A percentile compares a stretch with the other conserved stretches of the same genome.
phyloP scores from a whole-genome alignment of 2,113 vertebrate species.

The Coracopsis vasa region DNA sequence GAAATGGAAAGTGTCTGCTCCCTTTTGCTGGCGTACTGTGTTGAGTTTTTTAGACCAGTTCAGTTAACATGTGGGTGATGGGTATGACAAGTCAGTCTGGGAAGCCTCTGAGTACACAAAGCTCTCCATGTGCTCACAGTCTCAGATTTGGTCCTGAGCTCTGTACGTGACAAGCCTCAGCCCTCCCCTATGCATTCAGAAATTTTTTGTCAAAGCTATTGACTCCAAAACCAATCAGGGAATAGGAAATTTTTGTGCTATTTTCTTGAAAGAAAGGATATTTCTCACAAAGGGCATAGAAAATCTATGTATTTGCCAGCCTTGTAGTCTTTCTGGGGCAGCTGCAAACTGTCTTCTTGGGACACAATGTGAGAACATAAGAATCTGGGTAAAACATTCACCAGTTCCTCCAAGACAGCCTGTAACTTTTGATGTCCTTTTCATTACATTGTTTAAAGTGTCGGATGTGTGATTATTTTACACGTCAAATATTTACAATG shows the following conservation, averaged over 20 bases:
- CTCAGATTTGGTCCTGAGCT: not conserved
- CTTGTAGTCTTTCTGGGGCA: not conserved
- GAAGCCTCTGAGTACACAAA: not conserved
- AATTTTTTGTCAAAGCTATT: not conserved
- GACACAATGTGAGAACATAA: not conserved
- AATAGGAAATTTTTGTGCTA: fast-evolving
- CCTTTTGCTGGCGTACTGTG: not conserved
- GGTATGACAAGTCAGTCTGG: fast-evolving
- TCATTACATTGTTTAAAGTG: not conserved
- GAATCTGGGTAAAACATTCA: not conserved
- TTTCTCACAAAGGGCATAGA: not conserved
- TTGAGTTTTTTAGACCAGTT: not conserved
- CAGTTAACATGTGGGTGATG: not conserved
- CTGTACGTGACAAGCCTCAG: not conserved
- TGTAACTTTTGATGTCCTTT: not conserved
- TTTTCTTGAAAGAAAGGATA: not conserved
- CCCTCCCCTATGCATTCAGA: not conserved
- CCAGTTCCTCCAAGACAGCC: not conserved
- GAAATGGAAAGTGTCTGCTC: not conserved
- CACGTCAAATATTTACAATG: not conserved
- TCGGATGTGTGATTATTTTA: not conserved
- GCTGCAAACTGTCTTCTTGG: not conserved
- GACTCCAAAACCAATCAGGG: not conserved
- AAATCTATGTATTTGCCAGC: not conserved
- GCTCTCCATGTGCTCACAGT: not conserved